Evolutionary conservation across 2,888 invertebrate genomes (phyloP), one percentile per base, ranked within the genome.

Genomic region (Nemoura dubitans): DNA sequence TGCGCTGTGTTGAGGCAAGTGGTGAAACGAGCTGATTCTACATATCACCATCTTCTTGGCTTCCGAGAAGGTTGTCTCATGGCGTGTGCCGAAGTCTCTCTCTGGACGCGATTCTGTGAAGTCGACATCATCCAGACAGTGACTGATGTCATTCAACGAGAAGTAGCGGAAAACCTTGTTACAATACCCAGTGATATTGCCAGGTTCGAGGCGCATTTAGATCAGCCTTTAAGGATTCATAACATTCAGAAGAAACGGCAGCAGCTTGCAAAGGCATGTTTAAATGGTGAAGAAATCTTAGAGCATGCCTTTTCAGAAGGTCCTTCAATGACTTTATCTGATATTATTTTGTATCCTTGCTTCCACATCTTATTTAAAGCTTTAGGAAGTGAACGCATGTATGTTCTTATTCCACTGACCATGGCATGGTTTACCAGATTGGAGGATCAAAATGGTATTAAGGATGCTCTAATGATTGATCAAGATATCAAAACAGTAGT

Each of bases 41-140:
- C 92, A 85, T 92, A 92, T 81, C 92, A 93, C 85, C 92, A 92
- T 27, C 91, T 97, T 78, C 92, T 97, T 21, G 97, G 97, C 0
- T 98, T 97, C 90, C 95, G 97, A 87, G 94, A 94, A 88, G 94
- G 96, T 86, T 97, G 97, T 90, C 92, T 98, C 21, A 93, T 96
- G 89, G 95, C 97, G 0, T 97, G 97, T 86, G 95, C 97, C 30
- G 97, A 97, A 92, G 94, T 94, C 10, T 97, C 97, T 10, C 93
- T 96, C 76, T 98, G 98, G 98, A 98, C 98, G 0, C 96, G 96
- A 90, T 97, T 97, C 91, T 98, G 98, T 92, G 98, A 98, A 93
- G 93, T 93, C 25, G 96, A 97, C 90, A 92, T 97, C 80, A 93
- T 96, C 16, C 91, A 92, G 86, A 93, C 95, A 0, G 91, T 95